Conservation (phyloP, 1,140 invertebrate species). For the Antheraea mylitta region DNA sequence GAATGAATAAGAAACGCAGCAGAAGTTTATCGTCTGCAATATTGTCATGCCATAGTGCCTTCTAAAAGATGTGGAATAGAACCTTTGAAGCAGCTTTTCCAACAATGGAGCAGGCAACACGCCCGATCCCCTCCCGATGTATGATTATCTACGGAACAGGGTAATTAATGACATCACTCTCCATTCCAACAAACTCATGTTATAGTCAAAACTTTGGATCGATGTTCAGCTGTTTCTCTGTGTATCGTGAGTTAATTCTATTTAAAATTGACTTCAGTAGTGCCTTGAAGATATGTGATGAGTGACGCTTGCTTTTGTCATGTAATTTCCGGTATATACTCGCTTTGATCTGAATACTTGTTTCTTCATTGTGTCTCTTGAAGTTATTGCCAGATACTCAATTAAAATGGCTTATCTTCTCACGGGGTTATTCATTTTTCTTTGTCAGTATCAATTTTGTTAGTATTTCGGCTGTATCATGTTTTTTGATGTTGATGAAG, state of each 20-base stretch:
- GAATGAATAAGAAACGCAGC: constrained; percentile 76
- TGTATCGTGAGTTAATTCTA: constrained; percentile 6
- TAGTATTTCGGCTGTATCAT: not conserved
- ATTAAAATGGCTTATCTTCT: not conserved
- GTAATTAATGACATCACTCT: constrained; percentile 71
- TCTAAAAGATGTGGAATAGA: constrained; percentile 76
- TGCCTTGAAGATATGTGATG: constrained; percentile 8
- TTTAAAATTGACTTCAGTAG: constrained; percentile 16
- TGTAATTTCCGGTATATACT: constrained; percentile 4
- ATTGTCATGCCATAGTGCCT: constrained; percentile 76
- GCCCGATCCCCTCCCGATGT: constrained; percentile 71
- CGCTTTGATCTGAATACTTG: not conserved
- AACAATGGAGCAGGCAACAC: constrained; percentile 78
- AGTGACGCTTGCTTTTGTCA: not conserved
- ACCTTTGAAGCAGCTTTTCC: constrained; percentile 79
- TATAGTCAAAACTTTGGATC: not conserved
- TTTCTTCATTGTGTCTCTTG: constrained; percentile 3
- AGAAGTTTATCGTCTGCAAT: constrained; percentile 74
- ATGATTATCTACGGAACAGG: constrained; percentile 77
- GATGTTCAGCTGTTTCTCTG: constrained; percentile 20
- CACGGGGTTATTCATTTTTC: not conserved
- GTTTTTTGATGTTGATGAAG: not conserved
- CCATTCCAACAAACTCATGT: constrained; percentile 47
- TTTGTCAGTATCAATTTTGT: not conserved
- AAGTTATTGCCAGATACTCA: not conserved